Conservation (phyloP, 2,888 invertebrate species). For the Chrysodeixis includens region DNA sequence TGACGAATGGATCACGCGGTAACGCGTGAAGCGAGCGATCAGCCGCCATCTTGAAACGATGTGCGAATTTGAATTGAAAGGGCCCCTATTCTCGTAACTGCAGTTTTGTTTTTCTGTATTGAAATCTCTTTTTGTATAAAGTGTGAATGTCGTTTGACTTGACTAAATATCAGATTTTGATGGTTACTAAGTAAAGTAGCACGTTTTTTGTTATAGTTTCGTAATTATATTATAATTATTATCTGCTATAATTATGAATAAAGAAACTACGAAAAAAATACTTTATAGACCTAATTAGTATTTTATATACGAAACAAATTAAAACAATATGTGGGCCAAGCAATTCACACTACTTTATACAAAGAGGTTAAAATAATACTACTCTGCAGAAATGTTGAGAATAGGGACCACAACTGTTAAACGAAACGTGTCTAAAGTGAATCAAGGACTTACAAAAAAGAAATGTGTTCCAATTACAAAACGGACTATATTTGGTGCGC, state of each 20-base stretch:
- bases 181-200: not conserved
- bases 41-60: conserved; percentile 73
- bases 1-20: conserved; percentile 85
- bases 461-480: conserved; percentile 39
- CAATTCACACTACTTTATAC: not conserved
- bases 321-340: too few relatives aligned
- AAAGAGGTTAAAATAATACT: not conserved
- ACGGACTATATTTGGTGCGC: conserved; percentile 33
- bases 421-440: conserved; percentile 34
- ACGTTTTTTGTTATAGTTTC: too few relatives aligned
- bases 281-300: too few relatives aligned
- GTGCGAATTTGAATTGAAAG: conserved; percentile 55
- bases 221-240: too few relatives aligned
- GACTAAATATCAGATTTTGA: not conserved
- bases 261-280: too few relatives aligned
- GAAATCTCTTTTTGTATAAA: conserved; percentile 34
- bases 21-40: conserved; percentile 70
- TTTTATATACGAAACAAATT: too few relatives aligned
- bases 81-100: conserved; percentile 46
- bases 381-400: conserved; percentile 3
- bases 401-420: conserved; percentile 20
- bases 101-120: conserved; percentile 31
- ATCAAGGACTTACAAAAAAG: conserved; percentile 26
- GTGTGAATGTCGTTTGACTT: conserved; percentile 18
- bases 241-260: not conserved